These are phyloP conservation scores for Odontophorus gujanensis DNA, from an alignment of 2,113 vertebrate species.

Conservation along the genomic window DNA sequence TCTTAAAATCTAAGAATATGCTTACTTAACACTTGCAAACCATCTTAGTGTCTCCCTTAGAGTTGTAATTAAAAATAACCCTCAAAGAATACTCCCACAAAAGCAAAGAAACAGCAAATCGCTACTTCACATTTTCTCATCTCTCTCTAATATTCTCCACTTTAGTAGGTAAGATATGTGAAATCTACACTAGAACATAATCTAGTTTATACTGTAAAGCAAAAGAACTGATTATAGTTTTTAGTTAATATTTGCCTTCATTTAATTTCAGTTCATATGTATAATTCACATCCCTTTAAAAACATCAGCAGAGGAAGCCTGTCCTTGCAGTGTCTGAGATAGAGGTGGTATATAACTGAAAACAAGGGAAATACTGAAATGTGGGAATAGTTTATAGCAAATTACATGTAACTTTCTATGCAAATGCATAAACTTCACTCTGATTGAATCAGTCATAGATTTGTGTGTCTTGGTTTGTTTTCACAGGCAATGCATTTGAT, in stretches of 20 bases:
- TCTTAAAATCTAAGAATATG: too few relatives aligned
- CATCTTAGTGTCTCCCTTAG: not conserved
- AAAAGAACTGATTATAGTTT: not conserved
- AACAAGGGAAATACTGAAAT: not conserved
- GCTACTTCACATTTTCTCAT: not conserved
- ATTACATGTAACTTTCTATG: not conserved
- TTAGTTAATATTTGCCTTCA: not conserved
- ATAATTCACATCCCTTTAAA: not conserved
- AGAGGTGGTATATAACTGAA: not conserved
- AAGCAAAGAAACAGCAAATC: not conserved
- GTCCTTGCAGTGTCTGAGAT: not conserved
- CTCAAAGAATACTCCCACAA: not conserved
- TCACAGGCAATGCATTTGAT: not conserved
- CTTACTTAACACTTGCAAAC: not conserved
- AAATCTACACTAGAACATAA: not conserved
- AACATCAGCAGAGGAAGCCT: not conserved
- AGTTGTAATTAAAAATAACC: not conserved
- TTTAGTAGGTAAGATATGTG: not conserved
- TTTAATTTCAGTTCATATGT: not conserved
- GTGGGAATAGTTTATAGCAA: not conserved
- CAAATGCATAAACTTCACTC: not conserved
- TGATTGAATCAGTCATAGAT: not conserved
- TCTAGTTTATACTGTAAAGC: not conserved
- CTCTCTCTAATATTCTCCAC: not conserved
- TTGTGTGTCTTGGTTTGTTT: not conserved